A percentile compares a stretch with the other conserved stretches of the same genome.
phyloP scores from a whole-genome alignment of 23 tunicate species.

The Ciona savignyi region DNA sequence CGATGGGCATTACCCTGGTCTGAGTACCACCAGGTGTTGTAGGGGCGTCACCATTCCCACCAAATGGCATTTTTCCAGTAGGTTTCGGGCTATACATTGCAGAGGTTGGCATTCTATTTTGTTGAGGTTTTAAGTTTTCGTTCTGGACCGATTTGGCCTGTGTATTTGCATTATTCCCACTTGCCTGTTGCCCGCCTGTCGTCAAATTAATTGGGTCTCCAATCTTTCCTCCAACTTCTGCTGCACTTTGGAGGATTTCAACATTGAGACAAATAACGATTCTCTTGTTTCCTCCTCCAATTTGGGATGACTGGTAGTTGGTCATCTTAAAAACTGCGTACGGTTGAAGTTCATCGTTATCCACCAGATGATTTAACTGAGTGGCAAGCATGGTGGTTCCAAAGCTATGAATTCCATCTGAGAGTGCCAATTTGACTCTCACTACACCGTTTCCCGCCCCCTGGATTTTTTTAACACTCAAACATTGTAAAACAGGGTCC shows the following conservation, averaged over 20 bases:
- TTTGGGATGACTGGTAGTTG: constrained; percentile 63
- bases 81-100: constrained; percentile 72
- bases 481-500: not conserved
- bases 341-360: constrained; percentile 30
- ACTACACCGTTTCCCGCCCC: not conserved
- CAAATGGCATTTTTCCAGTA: constrained; percentile 41
- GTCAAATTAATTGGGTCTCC: constrained; percentile 53
- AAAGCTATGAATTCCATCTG: not conserved
- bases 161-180: constrained; percentile 1
- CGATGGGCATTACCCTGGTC: constrained; percentile 65
- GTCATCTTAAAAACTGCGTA: constrained; percentile 42
- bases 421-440: not conserved
- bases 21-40: constrained; percentile 84
- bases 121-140: constrained; percentile 18
- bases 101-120: constrained; percentile 7
- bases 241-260: constrained; percentile 48
- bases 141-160: constrained; percentile 20
- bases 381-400: constrained; percentile 79
- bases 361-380: constrained; percentile 66
- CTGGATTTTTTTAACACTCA: not conserved
- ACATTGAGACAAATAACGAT: constrained; percentile 56
- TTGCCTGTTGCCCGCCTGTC: too few relatives aligned
- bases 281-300: constrained; percentile 32
- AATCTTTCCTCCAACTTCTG: constrained; percentile 64
- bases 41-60: constrained; percentile 34